Evolutionary conservation across 2,113 vertebrate genomes (phyloP), one percentile per base, ranked within the genome.

Genomic region (Tetrao urogallus): DNA sequence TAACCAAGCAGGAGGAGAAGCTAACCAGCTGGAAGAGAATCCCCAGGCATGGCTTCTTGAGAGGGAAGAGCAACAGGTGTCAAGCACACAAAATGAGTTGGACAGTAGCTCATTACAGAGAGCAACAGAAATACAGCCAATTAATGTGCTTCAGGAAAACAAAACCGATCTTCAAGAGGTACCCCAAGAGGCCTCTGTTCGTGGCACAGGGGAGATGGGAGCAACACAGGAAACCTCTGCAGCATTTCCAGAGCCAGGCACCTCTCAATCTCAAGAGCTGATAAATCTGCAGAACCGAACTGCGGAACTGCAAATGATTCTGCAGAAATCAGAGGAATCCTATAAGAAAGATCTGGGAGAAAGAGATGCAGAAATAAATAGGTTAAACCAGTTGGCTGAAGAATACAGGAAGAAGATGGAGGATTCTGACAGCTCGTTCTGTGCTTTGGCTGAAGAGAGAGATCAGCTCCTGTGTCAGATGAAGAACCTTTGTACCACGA

Each of bases 341-440:
- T 96, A 97, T 86, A 58, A 86, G 48, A 92, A 90, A 83, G 91
- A 88, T 75, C 77, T 97, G 73, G 92, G 61, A 86, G 96, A 97
- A 89, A 97, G 97, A 78, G 50, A 22, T n/a, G 93, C 76, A 52
- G 98, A 99, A 95, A 97, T 99, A 86, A 94, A 87, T 90, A 96
- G 72, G 52, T 96, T 99, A 30, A 97, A 92, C 71, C 96, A 98
- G 18, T 43, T 95, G 30, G 72, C 97, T 40, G 96, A 98, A 81
- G 97, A 98, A 74, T 98, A 98, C 32, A 98, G 98, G 50, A 96
- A 96, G 92, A 98, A 97, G 93, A 86, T 97, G 28, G 93, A 96
- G 60, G 92, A 86, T 13, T 96, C 97, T 43, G 95, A 97, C 24
- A 94, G 92, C 47, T 87, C 95, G 5, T 45, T 97, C 2, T 57